Percentiles rank a stretch among this genome's conserved stretches.
phyloP scores from a whole-genome alignment of 2,888 invertebrate genomes.

The Drosophila sordidula region DNA sequence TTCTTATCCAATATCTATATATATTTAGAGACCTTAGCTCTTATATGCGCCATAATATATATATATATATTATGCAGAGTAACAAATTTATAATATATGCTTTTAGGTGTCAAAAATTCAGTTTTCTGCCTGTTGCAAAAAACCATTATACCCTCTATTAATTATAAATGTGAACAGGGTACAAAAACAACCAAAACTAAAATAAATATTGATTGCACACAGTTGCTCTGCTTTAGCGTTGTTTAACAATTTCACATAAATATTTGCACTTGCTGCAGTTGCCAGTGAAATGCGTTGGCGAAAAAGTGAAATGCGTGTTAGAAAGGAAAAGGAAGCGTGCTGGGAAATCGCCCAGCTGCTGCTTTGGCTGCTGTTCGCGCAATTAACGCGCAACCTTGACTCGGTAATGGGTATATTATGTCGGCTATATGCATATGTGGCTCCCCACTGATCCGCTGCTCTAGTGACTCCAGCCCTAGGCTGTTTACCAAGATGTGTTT shows the following conservation, averaged over 20 bases:
- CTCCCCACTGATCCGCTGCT: conserved; percentile 12
- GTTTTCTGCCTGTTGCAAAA: background rate
- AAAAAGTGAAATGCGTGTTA: conserved; percentile 75
- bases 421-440: conserved; percentile 1
- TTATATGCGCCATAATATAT: too few relatives aligned
- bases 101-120: too few relatives aligned
- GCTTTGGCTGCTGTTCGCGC: conserved; percentile 21
- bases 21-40: too few relatives aligned
- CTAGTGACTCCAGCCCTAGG: conserved; percentile 20
- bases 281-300: conserved; percentile 58
- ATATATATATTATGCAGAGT: too few relatives aligned
- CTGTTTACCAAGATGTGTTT: conserved; percentile 49
- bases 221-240: conserved; percentile 47
- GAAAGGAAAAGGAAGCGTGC: conserved; percentile 71
- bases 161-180: background rate
- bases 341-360: conserved; percentile 24
- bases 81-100: too few relatives aligned
- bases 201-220: conserved; percentile 32
- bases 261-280: conserved; percentile 50
- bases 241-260: conserved; percentile 64
- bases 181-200: conserved; percentile 13
- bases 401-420: conserved; percentile 64
- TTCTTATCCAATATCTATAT: too few relatives aligned
- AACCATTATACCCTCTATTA: background rate
- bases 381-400: conserved; percentile 71